Conservation (phyloP, 2,797 vertebrate genomes). For the Onychomys arenicola region DNA sequence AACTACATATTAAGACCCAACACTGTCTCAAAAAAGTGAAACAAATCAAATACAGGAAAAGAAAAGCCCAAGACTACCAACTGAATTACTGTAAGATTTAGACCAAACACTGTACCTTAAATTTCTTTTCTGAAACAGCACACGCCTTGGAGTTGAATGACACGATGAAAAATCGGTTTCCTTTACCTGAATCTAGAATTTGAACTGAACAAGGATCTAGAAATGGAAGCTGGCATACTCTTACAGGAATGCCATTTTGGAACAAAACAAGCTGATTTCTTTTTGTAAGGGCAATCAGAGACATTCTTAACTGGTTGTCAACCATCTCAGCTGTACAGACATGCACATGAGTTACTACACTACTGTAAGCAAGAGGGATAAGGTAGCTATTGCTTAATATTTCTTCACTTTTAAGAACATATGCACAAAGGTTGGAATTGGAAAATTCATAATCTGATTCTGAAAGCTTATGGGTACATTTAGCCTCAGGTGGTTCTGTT, state of each 20-base stretch:
- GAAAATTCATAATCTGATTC: conserved; percentile 81
- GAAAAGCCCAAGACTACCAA: conserved; percentile 6
- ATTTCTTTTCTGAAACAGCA: conserved; percentile 91
- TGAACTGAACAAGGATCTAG: conserved; percentile 89
- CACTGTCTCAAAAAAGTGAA: neutral
- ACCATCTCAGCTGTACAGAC: conserved; percentile 85
- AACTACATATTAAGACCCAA: neutral
- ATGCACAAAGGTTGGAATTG: conserved; percentile 86
- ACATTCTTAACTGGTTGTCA: conserved; percentile 84
- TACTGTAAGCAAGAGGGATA: conserved; percentile 92
- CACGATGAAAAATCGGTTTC: conserved; percentile 89
- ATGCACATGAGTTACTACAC: conserved; percentile 88
- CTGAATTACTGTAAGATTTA: conserved; percentile 35
- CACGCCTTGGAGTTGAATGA: conserved; percentile 90
- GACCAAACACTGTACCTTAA: conserved; percentile 89
- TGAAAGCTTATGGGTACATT: conserved; percentile 57
- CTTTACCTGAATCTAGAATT: conserved; percentile 87
- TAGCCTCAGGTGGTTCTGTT: conserved; percentile 73
- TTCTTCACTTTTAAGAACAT: conserved; percentile 87
- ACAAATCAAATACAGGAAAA: neutral
- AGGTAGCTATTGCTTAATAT: conserved; percentile 86
- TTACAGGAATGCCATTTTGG: conserved; percentile 90
- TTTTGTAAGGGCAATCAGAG: conserved; percentile 89
- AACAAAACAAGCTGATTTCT: conserved; percentile 93
- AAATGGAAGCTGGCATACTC: conserved; percentile 92